A percentile compares a stretch with the other conserved stretches of the same genome.
Evolutionary conservation across 2,888 invertebrate genomes (phyloP).

Genomic region (Lymantria dispar): DNA sequence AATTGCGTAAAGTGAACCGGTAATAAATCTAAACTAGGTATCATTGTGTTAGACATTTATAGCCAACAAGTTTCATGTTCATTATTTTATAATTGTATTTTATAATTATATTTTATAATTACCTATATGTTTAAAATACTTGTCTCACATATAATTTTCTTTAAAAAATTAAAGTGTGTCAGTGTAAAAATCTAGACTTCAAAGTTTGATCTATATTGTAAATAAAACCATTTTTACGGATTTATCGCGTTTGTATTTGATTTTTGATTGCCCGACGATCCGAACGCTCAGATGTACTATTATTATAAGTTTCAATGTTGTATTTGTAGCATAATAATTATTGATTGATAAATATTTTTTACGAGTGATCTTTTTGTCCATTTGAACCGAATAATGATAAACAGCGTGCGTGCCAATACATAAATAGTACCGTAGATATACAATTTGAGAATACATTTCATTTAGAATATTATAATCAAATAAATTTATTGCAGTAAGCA

Average conservation of each 20-base stretch:
- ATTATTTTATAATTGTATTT: slow-evolving; percentile 2
- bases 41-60: not conserved
- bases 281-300: no score
- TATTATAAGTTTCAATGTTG: slow-evolving; percentile 36
- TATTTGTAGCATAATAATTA: slow-evolving; percentile 33
- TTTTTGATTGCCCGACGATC: no score
- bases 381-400: slow-evolving; percentile 26
- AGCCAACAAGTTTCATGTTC: not conserved
- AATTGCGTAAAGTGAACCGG: slow-evolving; percentile 8
- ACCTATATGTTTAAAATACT: no score
- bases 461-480: slow-evolving; percentile 8
- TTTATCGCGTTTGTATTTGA: no score
- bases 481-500: slow-evolving; percentile 17
- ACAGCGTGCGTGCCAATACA: slow-evolving; percentile 56
- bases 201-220: no score
- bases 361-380: slow-evolving; percentile 22
- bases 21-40: slow-evolving; percentile 6
- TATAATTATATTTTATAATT: no score
- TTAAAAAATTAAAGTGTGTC: no score
- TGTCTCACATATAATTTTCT: no score
- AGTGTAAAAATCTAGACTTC: no score
- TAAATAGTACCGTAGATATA: slow-evolving; percentile 24
- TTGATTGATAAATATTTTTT: slow-evolving; percentile 29
- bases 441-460: slow-evolving; percentile 14
- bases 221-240: no score